Conservation (phyloP, 2,113 vertebrate genomes). For the Orcinus orca region DNA sequence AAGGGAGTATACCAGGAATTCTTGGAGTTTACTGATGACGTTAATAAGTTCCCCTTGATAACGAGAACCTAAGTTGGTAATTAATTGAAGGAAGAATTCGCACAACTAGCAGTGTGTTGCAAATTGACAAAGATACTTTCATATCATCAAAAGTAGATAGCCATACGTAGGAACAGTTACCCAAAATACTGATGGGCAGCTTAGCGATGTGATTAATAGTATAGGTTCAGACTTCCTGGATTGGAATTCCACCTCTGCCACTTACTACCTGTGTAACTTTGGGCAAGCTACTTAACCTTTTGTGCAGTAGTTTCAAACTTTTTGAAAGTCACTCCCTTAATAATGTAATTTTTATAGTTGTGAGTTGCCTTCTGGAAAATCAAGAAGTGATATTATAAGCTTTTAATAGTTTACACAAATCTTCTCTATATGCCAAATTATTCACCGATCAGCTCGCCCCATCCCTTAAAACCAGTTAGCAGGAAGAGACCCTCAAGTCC, state of each 20-base stretch:
- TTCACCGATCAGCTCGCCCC: not conserved
- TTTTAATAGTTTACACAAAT: not conserved
- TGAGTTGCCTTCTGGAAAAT: not conserved
- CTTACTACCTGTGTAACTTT: not conserved
- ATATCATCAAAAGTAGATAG: not conserved
- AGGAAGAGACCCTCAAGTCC: not conserved
- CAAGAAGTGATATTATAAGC: not conserved
- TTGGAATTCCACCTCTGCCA: not conserved
- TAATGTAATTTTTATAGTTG: not conserved
- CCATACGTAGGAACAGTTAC: not conserved
- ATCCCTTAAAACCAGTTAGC: not conserved
- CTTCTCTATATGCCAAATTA: not conserved
- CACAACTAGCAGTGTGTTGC: not conserved
- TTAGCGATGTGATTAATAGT: not conserved
- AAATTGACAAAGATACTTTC: slow-evolving; percentile 6
- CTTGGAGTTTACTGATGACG: not conserved
- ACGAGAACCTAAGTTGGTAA: not conserved
- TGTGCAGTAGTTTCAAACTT: not conserved
- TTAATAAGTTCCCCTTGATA: slow-evolving; percentile 1
- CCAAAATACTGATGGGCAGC: not conserved
- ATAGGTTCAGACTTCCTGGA: not conserved
- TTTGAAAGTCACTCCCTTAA: not conserved
- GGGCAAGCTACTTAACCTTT: not conserved
- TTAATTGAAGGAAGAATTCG: not conserved
- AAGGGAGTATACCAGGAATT: not conserved